Evolutionary conservation across 2,888 invertebrate genomes (phyloP).

Genomic region (Synergus gifuensis): DNA sequence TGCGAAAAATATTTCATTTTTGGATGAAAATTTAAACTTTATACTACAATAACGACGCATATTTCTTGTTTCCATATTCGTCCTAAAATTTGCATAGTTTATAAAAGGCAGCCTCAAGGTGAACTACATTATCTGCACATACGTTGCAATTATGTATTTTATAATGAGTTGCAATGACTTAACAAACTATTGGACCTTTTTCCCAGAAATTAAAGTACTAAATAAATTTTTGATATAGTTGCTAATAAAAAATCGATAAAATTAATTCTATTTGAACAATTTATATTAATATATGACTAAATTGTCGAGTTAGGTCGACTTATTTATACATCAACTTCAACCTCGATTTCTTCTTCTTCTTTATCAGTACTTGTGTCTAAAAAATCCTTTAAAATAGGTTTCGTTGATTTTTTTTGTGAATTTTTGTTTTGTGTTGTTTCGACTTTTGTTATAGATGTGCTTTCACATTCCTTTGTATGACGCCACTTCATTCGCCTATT

Average conservation of each 20-base stretch:
- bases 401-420: conserved; percentile 46
- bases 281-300: neutral
- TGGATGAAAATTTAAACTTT: neutral
- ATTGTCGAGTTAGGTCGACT: neutral
- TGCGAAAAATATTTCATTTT: neutral
- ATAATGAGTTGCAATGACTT: neutral
- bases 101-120: conserved; percentile 32
- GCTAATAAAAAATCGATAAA: neutral
- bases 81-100: conserved; percentile 2
- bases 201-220: neutral
- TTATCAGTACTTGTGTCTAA: neutral
- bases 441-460: neutral
- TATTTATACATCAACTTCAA: conserved; percentile 63
- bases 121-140: neutral
- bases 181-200: neutral
- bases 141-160: neutral
- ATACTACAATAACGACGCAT: neutral
- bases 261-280: neutral
- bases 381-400: neutral
- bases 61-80: conserved; percentile 27
- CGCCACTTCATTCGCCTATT: conserved; percentile 95
- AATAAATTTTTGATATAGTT: too few relatives aligned
- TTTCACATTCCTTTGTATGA: conserved; percentile 84
- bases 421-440: conserved; percentile 53
- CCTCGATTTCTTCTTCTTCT: conserved; percentile 30